Base-by-base conservation (phyloP, 2,797 vertebrate genomes). In the Sebastes minor region DNA sequence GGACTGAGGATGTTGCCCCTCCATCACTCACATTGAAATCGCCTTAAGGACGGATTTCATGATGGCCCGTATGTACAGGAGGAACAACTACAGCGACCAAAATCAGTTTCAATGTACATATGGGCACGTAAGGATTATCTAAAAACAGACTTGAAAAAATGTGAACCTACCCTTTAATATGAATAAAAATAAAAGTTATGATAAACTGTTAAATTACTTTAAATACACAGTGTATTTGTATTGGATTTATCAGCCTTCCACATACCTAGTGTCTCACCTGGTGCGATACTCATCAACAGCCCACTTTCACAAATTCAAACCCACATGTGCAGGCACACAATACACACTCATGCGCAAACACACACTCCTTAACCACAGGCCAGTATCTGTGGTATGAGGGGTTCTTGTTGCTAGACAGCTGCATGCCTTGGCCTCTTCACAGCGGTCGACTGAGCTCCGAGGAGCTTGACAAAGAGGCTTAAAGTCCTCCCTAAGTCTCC, bases 391-490 rank as follows among this genome's bases (percentile, higher is more conserved):
- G 89, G 89, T 94, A 92, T 94, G 92, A 92, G 88, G 82, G 89
- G 91, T 91, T 95, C 94, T 94, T 93, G 94, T 96, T 96, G 95
- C 95, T 89, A 94, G 95, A 96, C 96, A 96, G 95, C 95, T 96
- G 95, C 93, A 91, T 92, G 90, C 92, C 94, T 92, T 86, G 87
- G 90, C 92, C 92, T 92, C 91, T 77, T 92, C 91, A 93, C 94
- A 94, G 92, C 91, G 77, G 94, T 93, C 86, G 87, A 91, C 93
- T 94, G 92, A 94, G 92, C 93, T 92, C 90, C 64, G 81, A 94
- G 90, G 85, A 93, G 92, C 90, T 92, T 89, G 94, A 95, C 94
- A 95, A 94, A 94, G 94, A 95, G 87, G 93, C 93, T 94, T 94
- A 94, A 94, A 95, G 92, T 94, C 92, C 92, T 94, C 93, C 88